Percentiles rank a stretch among this genome's conserved stretches.
Evolutionary conservation across 2,888 invertebrate genomes (phyloP).

Genomic region (Callinectes sapidus): DNA sequence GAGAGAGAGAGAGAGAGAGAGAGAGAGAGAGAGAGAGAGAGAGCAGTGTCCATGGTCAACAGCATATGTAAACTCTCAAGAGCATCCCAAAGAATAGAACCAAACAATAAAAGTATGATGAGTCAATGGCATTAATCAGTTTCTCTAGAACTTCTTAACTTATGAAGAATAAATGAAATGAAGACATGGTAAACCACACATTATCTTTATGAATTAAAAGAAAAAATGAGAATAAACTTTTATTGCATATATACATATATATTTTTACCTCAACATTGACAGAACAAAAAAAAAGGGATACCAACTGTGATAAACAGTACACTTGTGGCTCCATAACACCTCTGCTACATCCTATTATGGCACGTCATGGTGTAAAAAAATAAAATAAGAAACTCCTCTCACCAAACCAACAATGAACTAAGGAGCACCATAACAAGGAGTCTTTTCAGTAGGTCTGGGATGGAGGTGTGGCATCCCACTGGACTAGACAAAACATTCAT

Average conservation of each 20-base stretch:
- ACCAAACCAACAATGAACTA: neutral
- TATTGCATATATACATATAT: neutral
- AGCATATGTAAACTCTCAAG: neutral
- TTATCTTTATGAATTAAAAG: neutral
- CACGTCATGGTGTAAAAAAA: neutral
- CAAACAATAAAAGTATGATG: neutral
- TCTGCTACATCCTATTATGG: constrained; percentile 1
- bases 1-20: too few relatives aligned
- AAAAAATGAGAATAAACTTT: neutral
- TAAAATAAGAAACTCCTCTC: neutral
- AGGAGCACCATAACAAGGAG: neutral
- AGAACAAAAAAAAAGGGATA: neutral
- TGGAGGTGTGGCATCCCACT: neutral
- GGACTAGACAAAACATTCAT: constrained; percentile 12
- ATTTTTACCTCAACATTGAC: neutral
- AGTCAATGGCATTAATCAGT: neutral
- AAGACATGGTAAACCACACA: neutral
- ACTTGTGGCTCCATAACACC: neutral
- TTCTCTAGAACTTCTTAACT: neutral
- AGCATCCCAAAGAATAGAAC: neutral
- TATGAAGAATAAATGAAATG: neutral
- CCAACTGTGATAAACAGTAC: neutral
- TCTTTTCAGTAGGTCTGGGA: neutral
- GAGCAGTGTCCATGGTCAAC: neutral
- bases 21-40: neutral